phyloP scores from a whole-genome alignment of 2,113 vertebrate genomes.

The Erpornis zantholeuca region DNA sequence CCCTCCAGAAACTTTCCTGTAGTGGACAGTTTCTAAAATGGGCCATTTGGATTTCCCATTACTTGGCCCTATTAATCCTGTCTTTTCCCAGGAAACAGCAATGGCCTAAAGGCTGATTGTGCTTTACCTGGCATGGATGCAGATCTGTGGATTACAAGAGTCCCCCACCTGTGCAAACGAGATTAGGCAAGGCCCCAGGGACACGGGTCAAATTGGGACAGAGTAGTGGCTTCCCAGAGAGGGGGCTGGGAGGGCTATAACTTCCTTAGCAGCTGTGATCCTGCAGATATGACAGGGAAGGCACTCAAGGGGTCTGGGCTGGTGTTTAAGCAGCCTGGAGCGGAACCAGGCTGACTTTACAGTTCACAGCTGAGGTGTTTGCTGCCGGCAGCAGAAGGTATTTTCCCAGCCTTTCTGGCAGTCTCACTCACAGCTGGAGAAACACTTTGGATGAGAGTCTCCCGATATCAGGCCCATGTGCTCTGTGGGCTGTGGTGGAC shows the following conservation, averaged over 20 bases:
- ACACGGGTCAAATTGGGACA: conserved; percentile 14
- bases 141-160: neutral
- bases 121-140: neutral
- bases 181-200: neutral
- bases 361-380: neutral
- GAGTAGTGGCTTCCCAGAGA: neutral
- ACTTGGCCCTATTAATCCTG: neutral
- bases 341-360: neutral
- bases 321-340: neutral
- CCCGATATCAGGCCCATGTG: rapidly evolving
- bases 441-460: rapidly evolving
- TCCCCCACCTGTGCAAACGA: neutral
- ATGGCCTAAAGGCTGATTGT: neutral
- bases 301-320: neutral
- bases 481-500: neutral
- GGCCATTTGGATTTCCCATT: neutral
- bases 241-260: neutral
- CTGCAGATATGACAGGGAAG: neutral
- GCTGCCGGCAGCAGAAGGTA: neutral
- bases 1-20: neutral
- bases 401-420: conserved; percentile 16
- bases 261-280: conserved; percentile 33
- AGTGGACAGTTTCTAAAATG: neutral
- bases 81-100: neutral
- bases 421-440: conserved; percentile 3